Base-by-base conservation (phyloP, 2,797 vertebrate genomes). In the Buphagus erythrorhynchus region DNA sequence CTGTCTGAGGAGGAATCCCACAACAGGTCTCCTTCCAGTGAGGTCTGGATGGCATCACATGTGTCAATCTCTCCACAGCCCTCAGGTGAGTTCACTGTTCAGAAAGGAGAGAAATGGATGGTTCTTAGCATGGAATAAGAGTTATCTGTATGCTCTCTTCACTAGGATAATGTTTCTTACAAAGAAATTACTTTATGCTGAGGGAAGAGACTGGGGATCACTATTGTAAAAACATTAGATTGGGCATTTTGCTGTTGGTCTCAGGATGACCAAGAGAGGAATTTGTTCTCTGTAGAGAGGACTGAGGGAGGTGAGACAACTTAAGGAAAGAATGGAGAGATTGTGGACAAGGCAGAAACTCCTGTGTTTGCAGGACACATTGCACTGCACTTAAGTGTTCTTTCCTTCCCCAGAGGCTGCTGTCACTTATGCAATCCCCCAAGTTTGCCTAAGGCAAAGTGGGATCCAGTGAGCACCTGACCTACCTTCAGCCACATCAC, bases 341-440 rank as follows among this genome's bases (percentile, higher is more conserved):
- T 57, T 81, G 29, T 42, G n/a, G 26, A 29, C 18, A 74, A 61
- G 26, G 11, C 42, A 82, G 65, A 61, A 42, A 38, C 15, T 54
- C 10, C 11, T n/a, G 12, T 36, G 16, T 35, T 31, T 38, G 16
- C 33, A 14, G 26, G 87, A 46, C 7, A 8, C 0, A 0, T 4
- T 74, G 54, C 31, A n/a, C 28, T 69, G 21, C 31, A 48, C 24
- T 49, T 75, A 13, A 4, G 7, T 29, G 16, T 48, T n/a, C 12
- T 43, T 90, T 77, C 26, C 22, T 73, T 84, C 19, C 49, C 74
- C 33, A 45, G 71, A 49, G 54, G 15, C 9, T 77, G 52, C 15
- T 73, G 18, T 38, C 51, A 11, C 15, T 68, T 35, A 28, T 55
- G 21, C 14, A 66, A 2, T 66, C 5, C 4, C 13, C 45, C 66